phyloP scores from a whole-genome alignment of 1,140 invertebrate species.

The Aphis craccivora region DNA sequence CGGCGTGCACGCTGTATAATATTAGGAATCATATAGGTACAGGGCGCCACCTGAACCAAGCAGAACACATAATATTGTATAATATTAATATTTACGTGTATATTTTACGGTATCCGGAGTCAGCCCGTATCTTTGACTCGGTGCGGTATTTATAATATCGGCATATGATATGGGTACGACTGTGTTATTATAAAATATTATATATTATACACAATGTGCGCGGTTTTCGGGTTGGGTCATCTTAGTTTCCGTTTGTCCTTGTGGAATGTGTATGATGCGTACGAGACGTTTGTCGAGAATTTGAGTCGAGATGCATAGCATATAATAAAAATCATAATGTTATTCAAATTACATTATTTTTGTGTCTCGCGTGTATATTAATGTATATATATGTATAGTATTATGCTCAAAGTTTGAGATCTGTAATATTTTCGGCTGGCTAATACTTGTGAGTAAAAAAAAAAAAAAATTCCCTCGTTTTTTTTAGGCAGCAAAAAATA shows the following conservation, averaged over 20 bases:
- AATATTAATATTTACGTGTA: slow-evolving; percentile 7
- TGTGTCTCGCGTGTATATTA: not conserved
- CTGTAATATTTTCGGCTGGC: not conserved
- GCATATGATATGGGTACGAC: not conserved
- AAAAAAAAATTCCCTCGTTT: not conserved
- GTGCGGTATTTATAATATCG: not conserved
- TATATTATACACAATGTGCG: not conserved
- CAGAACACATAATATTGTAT: not conserved
- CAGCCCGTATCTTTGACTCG: not conserved
- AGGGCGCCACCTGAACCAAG: not conserved
- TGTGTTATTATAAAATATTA: not conserved
- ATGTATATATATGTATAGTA: too few species aligned
- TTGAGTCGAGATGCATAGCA: not conserved
- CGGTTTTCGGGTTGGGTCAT: not conserved
- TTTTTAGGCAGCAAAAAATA: not conserved
- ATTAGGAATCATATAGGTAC: not conserved
- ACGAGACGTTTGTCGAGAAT: not conserved
- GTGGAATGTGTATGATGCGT: not conserved
- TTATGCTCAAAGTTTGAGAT: not conserved
- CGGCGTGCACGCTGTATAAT: not conserved
- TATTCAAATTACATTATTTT: slow-evolving; percentile 9
- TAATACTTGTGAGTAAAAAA: not conserved
- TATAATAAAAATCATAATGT: slow-evolving; percentile 8
- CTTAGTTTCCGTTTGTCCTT: slow-evolving; percentile 7
- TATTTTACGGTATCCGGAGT: not conserved